Conservation (phyloP, 1,140 invertebrate genomes). For the Myzus persicae region DNA sequence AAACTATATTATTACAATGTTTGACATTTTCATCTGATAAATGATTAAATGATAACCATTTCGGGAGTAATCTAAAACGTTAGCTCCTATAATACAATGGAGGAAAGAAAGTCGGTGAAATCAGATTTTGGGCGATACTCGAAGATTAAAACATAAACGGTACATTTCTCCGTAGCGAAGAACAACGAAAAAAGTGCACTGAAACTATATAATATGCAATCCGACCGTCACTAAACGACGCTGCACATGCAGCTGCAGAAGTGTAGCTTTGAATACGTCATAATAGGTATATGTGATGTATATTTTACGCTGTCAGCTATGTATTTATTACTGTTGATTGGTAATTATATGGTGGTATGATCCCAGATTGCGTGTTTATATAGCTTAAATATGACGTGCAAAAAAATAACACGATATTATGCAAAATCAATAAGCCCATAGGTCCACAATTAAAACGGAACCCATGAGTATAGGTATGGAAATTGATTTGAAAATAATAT, state of each 20-base stretch:
- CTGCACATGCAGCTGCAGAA: neutral
- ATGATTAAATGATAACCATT: neutral
- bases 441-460: neutral
- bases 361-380: neutral
- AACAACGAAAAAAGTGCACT: neutral
- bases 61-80: neutral
- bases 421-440: neutral
- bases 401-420: neutral
- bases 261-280: neutral
- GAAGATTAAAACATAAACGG: neutral
- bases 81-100: neutral
- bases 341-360: neutral
- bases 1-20: neutral
- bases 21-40: constrained; percentile 4
- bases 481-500: neutral
- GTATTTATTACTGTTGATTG: neutral
- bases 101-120: neutral
- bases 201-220: neutral
- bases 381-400: neutral
- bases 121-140: neutral
- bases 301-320: neutral
- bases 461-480: neutral
- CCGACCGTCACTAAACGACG: neutral
- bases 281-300: neutral
- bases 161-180: neutral